Percentiles rank a stretch among this genome's conserved stretches.
Evolutionary conservation across 2,113 vertebrate species (phyloP).

Genomic region (Stegastes partitus): DNA sequence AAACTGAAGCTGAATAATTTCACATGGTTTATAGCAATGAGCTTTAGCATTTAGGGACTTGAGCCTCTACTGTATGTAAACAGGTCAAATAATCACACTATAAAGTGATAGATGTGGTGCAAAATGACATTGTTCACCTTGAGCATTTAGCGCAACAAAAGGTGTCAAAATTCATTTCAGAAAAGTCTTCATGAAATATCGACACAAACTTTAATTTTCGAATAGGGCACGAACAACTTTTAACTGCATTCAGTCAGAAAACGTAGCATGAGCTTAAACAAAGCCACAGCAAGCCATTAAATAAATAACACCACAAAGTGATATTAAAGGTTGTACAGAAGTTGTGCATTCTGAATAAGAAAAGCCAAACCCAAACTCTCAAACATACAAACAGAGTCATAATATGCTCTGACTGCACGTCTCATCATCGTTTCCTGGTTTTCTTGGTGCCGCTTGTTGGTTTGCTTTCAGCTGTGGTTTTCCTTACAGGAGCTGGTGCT

Average conservation of each 20-base stretch:
- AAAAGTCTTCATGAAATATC: neutral
- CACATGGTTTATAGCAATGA: too few species aligned
- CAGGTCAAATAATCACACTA: too few species aligned
- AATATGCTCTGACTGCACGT: neutral
- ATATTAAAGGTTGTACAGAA: neutral
- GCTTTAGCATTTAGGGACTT: too few species aligned
- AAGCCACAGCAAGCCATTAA: constrained; percentile 19
- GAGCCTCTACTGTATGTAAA: too few species aligned
- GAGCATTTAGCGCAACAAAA: too few species aligned
- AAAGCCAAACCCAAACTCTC: too few species aligned
- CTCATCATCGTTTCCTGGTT: constrained; percentile 70
- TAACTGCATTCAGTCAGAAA: neutral
- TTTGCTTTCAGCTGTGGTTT: constrained; percentile 58
- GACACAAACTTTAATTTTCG: neutral
- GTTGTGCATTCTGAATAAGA: neutral
- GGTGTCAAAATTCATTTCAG: too few species aligned
- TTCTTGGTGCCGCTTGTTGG: constrained; percentile 58
- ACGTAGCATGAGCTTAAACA: neutral
- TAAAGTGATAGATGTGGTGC: too few species aligned
- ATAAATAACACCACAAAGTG: neutral
- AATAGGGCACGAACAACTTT: neutral
- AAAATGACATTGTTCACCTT: too few species aligned
- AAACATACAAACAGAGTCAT: neutral
- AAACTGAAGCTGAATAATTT: too few species aligned
- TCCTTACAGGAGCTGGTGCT: constrained; percentile 35